Evolutionary conservation across 2,888 invertebrate genomes (phyloP).

Genomic region (Cataglyphis rosenhaueri): DNA sequence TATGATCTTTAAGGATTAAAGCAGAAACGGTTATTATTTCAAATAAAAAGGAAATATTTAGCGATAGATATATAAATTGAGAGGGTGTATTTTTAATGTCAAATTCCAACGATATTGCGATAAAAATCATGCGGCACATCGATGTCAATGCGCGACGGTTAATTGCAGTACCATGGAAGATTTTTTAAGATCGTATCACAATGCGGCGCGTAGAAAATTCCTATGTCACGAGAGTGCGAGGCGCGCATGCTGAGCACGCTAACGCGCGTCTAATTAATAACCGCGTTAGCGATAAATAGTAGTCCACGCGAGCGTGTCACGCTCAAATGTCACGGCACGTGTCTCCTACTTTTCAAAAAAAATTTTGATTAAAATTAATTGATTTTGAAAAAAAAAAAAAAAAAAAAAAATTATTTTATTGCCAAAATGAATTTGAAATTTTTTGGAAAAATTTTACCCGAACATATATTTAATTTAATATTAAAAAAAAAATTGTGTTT

Average conservation of each 20-base stretch:
- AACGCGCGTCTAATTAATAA: constrained; percentile 47
- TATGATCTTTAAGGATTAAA: not conserved
- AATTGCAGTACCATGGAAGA: constrained; percentile 42
- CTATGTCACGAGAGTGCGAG: constrained; percentile 35
- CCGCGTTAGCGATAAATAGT: constrained; percentile 29
- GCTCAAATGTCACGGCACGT: not conserved
- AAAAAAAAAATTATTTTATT: not conserved
- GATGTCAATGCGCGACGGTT: constrained; percentile 26
- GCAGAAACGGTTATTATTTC: not conserved
- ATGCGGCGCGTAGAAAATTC: constrained; percentile 27
- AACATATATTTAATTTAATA: not conserved
- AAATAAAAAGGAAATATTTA: not conserved
- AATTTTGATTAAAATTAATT: not conserved
- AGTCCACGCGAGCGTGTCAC: not conserved
- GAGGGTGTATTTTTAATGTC: not conserved
- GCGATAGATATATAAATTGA: not conserved
- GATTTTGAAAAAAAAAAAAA: not conserved
- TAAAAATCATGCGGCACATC: constrained; percentile 1
- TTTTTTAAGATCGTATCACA: constrained; percentile 48
- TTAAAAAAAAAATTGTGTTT: not conserved
- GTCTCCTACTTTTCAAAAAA: not conserved
- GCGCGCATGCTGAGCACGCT: constrained; percentile 35
- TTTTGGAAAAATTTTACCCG: not conserved
- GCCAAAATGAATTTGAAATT: not conserved
- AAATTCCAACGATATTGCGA: not conserved